Base-by-base conservation (phyloP, 2,797 vertebrate species). In the Gambelia wislizenii region DNA sequence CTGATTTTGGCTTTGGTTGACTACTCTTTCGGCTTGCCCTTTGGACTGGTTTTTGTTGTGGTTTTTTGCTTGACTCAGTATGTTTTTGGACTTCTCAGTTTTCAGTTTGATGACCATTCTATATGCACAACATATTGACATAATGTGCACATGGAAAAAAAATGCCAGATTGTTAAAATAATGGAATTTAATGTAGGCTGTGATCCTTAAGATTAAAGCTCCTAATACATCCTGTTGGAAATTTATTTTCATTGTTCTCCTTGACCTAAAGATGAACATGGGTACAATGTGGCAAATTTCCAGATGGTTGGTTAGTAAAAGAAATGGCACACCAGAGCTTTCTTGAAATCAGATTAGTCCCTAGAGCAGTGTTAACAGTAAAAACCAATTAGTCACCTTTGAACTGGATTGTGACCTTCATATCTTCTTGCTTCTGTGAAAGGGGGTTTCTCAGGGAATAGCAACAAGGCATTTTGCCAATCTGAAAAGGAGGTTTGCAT, bases 271-370 rank as follows among this genome's bases (percentile, higher is more conserved):
- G 84, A 77, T 84, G 20, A 36, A 89, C 10, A 76, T 86, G 84
- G 49, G 91, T 14, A 42, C 33, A 83, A 92, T 67, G 30, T 7
- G 12, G 22, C 47, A 93, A 87, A 85, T 86, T 54, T 86, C 59
- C 86, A 88, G 83, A 86, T 54, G 49, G 4, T 1, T 84, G 85
- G 30, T 79, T 85, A 85, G 16, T 25, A 18, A 16, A 91, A 85
- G 27, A 87, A 75, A 90, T 20, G 2, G 33, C 87, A 47, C 30
- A 84, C 44, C 14, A 90, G 82, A 54, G 64, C 69, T 0, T 87
- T 93, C 6, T 61, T 91, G 89, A 84, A 47, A 90, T 90, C 75
- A 56, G 36, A 64, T 87, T 39, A 44, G 87, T 89, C 89, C 82
- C 83, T n/a, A 90, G 76, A 89, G 54, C 22, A 72, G 52, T 42